Conservation (phyloP, 2,888 invertebrate genomes). For the Dorcus hopei region DNA sequence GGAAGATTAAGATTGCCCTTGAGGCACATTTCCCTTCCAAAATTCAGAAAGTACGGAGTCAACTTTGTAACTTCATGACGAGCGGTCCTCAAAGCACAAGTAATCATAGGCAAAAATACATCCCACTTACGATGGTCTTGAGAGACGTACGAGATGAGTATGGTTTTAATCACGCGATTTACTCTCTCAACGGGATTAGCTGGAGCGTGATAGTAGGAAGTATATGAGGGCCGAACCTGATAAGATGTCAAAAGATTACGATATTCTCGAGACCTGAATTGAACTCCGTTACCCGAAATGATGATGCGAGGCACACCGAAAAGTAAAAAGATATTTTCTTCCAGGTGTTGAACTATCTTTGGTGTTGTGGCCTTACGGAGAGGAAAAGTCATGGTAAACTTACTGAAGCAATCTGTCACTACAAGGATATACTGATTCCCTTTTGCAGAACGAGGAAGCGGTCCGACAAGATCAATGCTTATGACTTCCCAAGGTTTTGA, state of each 20-base stretch:
- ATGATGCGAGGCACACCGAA: not conserved
- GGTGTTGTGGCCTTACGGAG: not conserved
- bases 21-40: slow-evolving; percentile 15
- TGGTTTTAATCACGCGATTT: too few species aligned
- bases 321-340: not conserved
- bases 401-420: not conserved
- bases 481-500: not conserved
- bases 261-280: too few species aligned
- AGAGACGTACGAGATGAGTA: too few species aligned
- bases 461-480: not conserved
- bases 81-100: slow-evolving; percentile 23
- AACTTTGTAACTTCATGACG: slow-evolving; percentile 22
- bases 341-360: not conserved
- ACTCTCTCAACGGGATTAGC: too few species aligned
- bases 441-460: not conserved
- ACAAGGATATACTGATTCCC: not conserved
- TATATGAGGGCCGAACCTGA: too few species aligned
- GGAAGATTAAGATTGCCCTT: too few species aligned
- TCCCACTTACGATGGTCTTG: slow-evolving; percentile 25
- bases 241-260: too few species aligned
- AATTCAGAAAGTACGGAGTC: slow-evolving; percentile 23
- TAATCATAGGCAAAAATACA: slow-evolving; percentile 18
- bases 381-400: not conserved
- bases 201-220: too few species aligned
- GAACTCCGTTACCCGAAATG: not conserved